phyloP scores from a whole-genome alignment of 2,888 invertebrate genomes.

The Leucania comma region DNA sequence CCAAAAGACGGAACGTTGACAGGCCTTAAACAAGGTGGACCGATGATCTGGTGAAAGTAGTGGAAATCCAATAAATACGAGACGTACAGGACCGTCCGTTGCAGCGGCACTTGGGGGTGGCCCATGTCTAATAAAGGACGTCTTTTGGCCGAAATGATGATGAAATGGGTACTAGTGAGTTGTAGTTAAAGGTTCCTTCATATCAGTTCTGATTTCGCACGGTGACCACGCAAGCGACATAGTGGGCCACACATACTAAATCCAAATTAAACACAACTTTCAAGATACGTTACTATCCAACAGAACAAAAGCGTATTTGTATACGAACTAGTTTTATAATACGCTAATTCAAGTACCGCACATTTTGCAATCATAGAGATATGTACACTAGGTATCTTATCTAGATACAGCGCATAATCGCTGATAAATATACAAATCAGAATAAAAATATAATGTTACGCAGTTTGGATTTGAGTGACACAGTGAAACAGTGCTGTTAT shows the following conservation, averaged over 20 bases:
- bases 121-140: too few relatives aligned
- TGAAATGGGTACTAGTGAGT: too few relatives aligned
- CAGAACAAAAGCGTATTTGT: neutral
- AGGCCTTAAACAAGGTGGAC: too few relatives aligned
- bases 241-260: neutral
- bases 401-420: constrained; percentile 14
- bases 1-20: too few relatives aligned
- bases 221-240: neutral
- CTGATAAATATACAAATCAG: constrained; percentile 14
- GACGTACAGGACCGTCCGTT: too few relatives aligned
- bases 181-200: neutral
- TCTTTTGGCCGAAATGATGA: too few relatives aligned
- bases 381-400: constrained; percentile 21
- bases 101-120: too few relatives aligned
- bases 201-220: neutral
- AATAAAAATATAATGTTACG: constrained; percentile 30
- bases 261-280: neutral
- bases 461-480: constrained; percentile 18
- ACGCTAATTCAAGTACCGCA: constrained; percentile 12
- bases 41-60: too few relatives aligned
- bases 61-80: too few relatives aligned
- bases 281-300: neutral
- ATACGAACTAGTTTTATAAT: neutral
- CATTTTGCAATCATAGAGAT: constrained; percentile 11
- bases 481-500: constrained; percentile 12